Conservation (phyloP, 2,888 invertebrate genomes). For the Piscicola geometra region DNA sequence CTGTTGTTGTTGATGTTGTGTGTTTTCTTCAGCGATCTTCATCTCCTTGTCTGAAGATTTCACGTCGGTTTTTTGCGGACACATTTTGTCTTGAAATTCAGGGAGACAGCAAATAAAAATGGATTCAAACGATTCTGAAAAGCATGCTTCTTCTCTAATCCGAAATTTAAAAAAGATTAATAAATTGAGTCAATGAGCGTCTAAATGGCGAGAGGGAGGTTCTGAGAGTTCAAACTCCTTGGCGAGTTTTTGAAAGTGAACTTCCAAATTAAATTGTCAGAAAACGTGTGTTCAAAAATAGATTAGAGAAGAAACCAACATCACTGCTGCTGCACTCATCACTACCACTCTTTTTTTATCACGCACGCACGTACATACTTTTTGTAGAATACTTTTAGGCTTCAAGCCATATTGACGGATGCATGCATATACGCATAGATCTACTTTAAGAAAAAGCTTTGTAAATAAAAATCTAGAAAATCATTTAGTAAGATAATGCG, state of each 20-base stretch:
- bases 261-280: neutral
- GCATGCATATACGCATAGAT: too few species aligned
- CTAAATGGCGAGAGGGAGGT: neutral
- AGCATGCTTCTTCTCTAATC: conserved; percentile 2
- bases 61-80: conserved; percentile 4
- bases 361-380: too few species aligned
- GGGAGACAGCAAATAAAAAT: too few species aligned
- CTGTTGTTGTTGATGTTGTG: conserved; percentile 11
- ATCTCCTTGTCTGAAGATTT: neutral
- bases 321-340: too few species aligned
- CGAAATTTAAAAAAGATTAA: neutral
- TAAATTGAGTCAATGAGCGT: neutral
- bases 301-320: too few species aligned
- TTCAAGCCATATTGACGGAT: too few species aligned
- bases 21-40: neutral
- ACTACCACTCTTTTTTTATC: too few species aligned
- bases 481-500: too few species aligned
- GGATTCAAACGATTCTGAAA: neutral
- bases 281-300: neutral
- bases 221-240: neutral
- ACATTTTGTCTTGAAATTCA: neutral
- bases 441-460: too few species aligned
- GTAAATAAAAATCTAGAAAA: too few species aligned
- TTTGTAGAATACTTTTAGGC: too few species aligned
- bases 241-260: neutral